Evolutionary conservation across 2,113 vertebrate species (phyloP).

Genomic region (Anguilla rostrata): DNA sequence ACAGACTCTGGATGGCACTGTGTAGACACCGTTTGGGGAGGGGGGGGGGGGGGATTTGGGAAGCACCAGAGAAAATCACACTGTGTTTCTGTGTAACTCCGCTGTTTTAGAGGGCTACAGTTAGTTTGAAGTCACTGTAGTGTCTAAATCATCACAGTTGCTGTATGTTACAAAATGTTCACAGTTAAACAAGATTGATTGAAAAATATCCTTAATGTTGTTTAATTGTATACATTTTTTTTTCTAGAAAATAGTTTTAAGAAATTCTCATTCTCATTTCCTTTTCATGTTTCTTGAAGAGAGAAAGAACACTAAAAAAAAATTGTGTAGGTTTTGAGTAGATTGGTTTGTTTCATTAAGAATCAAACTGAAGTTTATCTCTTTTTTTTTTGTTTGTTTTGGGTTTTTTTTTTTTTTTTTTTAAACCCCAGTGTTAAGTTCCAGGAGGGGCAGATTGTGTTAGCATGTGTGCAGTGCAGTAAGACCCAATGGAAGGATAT

Average conservation of each 20-base stretch:
- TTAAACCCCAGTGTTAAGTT: conserved; percentile 43
- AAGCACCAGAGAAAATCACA: conserved; percentile 90
- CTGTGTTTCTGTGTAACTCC: conserved; percentile 75
- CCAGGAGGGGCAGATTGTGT: conserved; percentile 42
- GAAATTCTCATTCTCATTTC: conserved; percentile 71
- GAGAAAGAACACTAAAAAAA: conserved; percentile 38
- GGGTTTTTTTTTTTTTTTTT: conserved; percentile 59
- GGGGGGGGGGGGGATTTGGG: conserved; percentile 53
- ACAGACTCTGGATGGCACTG: conserved; percentile 86
- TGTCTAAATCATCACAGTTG: conserved; percentile 73
- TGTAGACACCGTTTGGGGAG: conserved; percentile 71
- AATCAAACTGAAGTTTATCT: conserved; percentile 37
- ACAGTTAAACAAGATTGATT: conserved; percentile 70
- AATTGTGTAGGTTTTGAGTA: conserved; percentile 62
- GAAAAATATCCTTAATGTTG: conserved; percentile 57
- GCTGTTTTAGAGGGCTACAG: conserved; percentile 67
- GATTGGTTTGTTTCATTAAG: conserved; percentile 41
- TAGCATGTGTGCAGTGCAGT: conserved; percentile 37
- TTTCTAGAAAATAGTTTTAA: conserved; percentile 43
- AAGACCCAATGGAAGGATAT: conserved; percentile 73
- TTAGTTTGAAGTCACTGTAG: conserved; percentile 59
- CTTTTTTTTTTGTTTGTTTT: conserved; percentile 35
- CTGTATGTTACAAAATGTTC: conserved; percentile 71
- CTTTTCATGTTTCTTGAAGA: conserved; percentile 27
- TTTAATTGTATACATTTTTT: conserved; percentile 67